Percentiles rank a stretch among this genome's conserved stretches.
Conservation (phyloP, 2,797 vertebrate species). For the Helarctos malayanus region DNA sequence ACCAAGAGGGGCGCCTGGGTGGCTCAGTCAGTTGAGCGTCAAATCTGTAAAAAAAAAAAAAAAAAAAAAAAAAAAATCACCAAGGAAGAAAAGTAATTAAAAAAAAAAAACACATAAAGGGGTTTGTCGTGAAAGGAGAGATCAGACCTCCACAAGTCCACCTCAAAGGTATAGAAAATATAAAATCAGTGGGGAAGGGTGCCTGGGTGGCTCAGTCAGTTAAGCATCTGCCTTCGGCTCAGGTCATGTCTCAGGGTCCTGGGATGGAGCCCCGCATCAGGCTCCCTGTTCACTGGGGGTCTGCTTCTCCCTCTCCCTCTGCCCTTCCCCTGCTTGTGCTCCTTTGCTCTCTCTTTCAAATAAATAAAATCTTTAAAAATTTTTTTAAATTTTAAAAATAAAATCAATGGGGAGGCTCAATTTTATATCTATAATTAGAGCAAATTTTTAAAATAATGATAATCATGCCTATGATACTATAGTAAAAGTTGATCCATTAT, state of each 20-base stretch:
- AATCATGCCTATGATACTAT: neutral
- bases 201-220: too few relatives aligned
- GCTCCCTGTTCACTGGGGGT: too few relatives aligned
- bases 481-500: slow-evolving; percentile 9
- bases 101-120: neutral
- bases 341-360: too few relatives aligned
- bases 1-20: neutral
- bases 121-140: neutral
- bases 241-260: too few relatives aligned
- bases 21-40: neutral
- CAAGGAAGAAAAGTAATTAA: neutral
- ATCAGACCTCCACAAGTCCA: neutral
- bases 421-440: slow-evolving; percentile 14
- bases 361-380: too few relatives aligned
- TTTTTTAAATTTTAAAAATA: neutral
- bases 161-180: neutral
- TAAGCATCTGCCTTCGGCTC: too few relatives aligned
- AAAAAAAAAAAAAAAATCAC: slow-evolving; percentile 29
- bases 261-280: too few relatives aligned
- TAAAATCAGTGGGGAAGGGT: neutral
- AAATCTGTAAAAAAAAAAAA: neutral
- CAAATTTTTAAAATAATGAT: neutral
- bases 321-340: too few relatives aligned
- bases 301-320: too few relatives aligned
- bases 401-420: neutral